Percentiles rank a stretch among this genome's conserved stretches.
These are phyloP conservation scores for Pteruthius melanotis DNA, from an alignment of 2,113 vertebrate species.

Conservation along the genomic window DNA sequence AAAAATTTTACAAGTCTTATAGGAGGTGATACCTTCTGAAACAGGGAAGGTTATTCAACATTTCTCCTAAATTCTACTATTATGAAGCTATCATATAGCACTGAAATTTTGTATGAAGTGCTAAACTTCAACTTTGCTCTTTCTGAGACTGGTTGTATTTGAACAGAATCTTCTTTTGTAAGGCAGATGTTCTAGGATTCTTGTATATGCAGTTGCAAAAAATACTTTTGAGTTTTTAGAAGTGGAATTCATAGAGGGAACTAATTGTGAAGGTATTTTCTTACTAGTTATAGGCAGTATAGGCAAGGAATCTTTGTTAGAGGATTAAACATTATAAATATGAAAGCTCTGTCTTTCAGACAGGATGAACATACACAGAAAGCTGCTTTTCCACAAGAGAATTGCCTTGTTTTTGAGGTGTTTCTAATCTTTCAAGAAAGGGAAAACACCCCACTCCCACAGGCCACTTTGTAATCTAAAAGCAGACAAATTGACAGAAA, in stretches of 20 bases:
- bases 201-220: neutral
- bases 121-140: neutral
- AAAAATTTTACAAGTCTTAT: neutral
- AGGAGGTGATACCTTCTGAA: neutral
- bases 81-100: neutral
- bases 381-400: neutral
- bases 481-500: neutral
- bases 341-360: neutral
- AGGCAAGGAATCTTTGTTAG: neutral
- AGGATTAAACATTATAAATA: neutral
- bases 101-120: neutral
- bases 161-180: neutral
- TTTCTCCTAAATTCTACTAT: neutral
- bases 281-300: neutral
- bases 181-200: neutral
- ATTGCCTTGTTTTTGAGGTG: neutral
- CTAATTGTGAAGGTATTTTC: neutral
- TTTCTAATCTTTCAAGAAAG: neutral
- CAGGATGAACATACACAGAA: neutral
- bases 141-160: neutral
- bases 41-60: neutral
- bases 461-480: neutral
- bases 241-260: neutral
- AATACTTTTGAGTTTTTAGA: neutral
- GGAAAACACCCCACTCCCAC: neutral